Evolutionary conservation across 92 coral and sea anemone genomes (phyloP).

Genomic region (Porites lobata): DNA sequence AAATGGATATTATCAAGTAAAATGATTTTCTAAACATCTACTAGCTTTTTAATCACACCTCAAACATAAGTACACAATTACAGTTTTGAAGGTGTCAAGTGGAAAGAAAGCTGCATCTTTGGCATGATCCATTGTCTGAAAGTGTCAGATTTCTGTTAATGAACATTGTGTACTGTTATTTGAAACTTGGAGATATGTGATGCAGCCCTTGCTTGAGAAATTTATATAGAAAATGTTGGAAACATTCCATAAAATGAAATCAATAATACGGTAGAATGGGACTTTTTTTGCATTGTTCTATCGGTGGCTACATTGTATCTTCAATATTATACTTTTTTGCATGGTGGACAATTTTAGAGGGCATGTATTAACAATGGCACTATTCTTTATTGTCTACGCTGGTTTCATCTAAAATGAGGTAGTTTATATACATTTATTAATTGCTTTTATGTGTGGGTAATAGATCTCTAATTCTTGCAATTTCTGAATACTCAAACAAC

Average conservation of each 20-base stretch:
- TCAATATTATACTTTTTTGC: background rate
- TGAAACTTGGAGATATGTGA: no score
- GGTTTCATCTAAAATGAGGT: background rate
- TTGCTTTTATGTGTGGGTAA: conserved; percentile 4
- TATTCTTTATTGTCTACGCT: background rate
- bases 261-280: no score
- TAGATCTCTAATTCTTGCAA: background rate
- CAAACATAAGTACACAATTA: background rate
- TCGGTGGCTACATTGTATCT: no score
- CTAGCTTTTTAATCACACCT: background rate
- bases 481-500: background rate
- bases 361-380: background rate
- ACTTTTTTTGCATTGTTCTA: no score
- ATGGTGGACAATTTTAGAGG: background rate
- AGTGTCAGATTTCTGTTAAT: background rate
- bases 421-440: background rate
- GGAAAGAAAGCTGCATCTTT: background rate
- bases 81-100: background rate
- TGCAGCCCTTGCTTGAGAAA: no score
- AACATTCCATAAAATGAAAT: no score
- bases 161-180: no score
- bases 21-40: background rate
- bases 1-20: background rate
- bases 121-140: background rate
- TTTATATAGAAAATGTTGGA: no score